A percentile compares a stretch with the other conserved stretches of the same genome.
Conservation (phyloP, 2,888 invertebrate genomes). For the Ptilodon capucinus region DNA sequence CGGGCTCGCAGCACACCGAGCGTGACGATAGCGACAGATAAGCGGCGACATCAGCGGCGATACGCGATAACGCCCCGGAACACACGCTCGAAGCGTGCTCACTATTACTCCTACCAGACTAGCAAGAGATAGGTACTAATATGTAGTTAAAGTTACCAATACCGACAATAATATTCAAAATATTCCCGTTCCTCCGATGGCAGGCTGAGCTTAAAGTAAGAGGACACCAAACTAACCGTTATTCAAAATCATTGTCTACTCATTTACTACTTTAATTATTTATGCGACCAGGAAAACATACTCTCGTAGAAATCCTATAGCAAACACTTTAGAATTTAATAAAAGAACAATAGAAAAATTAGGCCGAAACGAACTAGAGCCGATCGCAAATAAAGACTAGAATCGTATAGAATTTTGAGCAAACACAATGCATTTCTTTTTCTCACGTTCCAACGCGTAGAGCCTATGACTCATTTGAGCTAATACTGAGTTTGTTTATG, state of each 20-base stretch:
- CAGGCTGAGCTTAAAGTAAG: background rate
- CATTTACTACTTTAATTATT: background rate
- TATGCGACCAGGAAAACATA: background rate
- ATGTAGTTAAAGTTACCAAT: background rate
- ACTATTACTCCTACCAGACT: no score
- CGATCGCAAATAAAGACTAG: background rate
- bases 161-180: background rate
- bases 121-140: no score
- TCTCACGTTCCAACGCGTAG: constrained; percentile 10
- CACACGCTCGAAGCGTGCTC: background rate
- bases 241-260: background rate
- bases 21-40: background rate
- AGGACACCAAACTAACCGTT: background rate
- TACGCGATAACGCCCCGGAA: background rate
- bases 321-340: background rate
- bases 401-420: background rate
- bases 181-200: background rate
- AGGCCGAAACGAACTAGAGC: background rate
- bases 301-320: background rate
- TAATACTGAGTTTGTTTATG: constrained; percentile 23
- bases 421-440: background rate
- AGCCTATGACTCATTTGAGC: constrained; percentile 4
- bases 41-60: background rate
- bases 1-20: background rate
- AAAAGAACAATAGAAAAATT: background rate